These are phyloP conservation scores for Alsophila aescularia DNA, from an alignment of 2,888 invertebrate species.

Conservation along the genomic window DNA sequence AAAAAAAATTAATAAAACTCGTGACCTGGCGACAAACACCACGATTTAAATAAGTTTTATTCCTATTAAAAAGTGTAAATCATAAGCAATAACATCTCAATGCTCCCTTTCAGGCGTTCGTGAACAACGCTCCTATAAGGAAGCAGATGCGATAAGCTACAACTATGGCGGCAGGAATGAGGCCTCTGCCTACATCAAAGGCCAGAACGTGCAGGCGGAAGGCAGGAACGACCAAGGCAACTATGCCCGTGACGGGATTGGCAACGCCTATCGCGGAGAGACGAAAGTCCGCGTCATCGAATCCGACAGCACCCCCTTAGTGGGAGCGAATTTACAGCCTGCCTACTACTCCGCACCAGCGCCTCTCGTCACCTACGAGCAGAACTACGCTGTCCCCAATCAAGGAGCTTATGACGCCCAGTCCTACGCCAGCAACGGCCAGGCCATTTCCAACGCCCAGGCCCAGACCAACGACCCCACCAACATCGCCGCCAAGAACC, in stretches of 20 bases:
- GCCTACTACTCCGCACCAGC: slow-evolving; percentile 65
- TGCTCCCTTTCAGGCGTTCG: slow-evolving; percentile 59
- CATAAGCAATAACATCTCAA: not conserved
- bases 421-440: slow-evolving; percentile 59
- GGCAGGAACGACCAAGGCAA: slow-evolving; percentile 49
- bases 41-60: no score
- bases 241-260: slow-evolving; percentile 47
- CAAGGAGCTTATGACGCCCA: slow-evolving; percentile 50
- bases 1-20: no score
- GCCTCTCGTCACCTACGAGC: slow-evolving; percentile 66
- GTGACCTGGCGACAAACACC: no score
- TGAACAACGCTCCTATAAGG: slow-evolving; percentile 65
- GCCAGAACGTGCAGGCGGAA: slow-evolving; percentile 54
- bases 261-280: slow-evolving; percentile 55
- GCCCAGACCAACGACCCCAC: slow-evolving; percentile 60
- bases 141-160: slow-evolving; percentile 60
- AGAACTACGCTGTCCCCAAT: slow-evolving; percentile 55
- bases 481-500: slow-evolving; percentile 60
- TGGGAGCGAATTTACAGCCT: slow-evolving; percentile 39
- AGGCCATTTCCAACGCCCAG: slow-evolving; percentile 57
- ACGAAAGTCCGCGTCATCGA: slow-evolving; percentile 49
- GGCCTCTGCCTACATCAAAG: slow-evolving; percentile 59
- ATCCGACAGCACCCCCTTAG: slow-evolving; percentile 27
- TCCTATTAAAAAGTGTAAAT: not conserved
- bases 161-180: slow-evolving; percentile 49